These are phyloP conservation scores for Smutsia gigantea DNA, from an alignment of 2,797 vertebrate species.

Conservation along the genomic window DNA sequence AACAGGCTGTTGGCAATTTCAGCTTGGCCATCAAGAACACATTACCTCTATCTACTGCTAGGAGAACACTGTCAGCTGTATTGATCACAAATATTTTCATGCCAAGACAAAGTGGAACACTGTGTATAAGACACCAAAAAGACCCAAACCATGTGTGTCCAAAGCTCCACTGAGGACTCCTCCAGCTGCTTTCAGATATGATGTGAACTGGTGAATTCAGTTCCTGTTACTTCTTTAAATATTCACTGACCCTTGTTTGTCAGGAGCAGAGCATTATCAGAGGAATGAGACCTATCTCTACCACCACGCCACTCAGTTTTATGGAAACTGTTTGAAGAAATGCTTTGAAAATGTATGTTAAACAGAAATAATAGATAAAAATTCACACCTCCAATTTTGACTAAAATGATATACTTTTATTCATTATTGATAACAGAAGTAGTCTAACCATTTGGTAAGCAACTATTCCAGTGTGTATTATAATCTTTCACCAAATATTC, in stretches of 20 bases:
- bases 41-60: background rate
- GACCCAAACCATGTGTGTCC: background rate
- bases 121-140: background rate
- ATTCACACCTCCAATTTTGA: background rate
- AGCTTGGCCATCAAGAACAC: constrained; percentile 7
- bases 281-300: background rate
- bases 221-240: background rate
- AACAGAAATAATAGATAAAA: background rate
- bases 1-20: constrained; percentile 22
- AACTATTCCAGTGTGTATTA: background rate
- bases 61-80: constrained; percentile 31
- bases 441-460: background rate
- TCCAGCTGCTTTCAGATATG: background rate
- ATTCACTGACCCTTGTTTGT: background rate
- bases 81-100: constrained; percentile 46
- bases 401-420: background rate
- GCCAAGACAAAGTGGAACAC: constrained; percentile 9
- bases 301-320: background rate
- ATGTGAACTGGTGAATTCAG: background rate
- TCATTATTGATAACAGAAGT: background rate
- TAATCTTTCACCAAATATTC: background rate
- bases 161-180: background rate
- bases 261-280: background rate
- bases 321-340: background rate
- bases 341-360: background rate